Conservation (phyloP, 2,797 vertebrate species). For the Urophycis tenuis region DNA sequence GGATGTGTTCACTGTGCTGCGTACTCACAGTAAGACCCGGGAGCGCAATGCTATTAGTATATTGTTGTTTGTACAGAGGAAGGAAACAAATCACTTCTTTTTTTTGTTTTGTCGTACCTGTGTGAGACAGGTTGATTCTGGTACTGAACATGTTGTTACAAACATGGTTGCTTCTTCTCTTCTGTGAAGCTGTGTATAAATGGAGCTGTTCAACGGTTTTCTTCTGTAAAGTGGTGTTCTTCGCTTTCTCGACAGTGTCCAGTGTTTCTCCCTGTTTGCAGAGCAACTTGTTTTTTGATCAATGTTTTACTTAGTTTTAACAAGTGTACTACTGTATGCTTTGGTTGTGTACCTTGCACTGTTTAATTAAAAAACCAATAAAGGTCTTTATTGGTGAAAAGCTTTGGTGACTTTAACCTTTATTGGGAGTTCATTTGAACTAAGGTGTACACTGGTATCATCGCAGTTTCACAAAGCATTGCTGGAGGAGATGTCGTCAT, state of each 20-base stretch:
- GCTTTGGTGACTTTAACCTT: background rate
- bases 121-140: constrained; percentile 46
- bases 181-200: constrained; percentile 71
- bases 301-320: constrained; percentile 57
- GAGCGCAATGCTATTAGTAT: constrained; percentile 6
- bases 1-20: background rate
- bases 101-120: constrained; percentile 43
- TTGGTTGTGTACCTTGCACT: constrained; percentile 62
- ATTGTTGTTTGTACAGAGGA: background rate
- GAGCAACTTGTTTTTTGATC: constrained; percentile 37
- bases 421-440: background rate
- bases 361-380: constrained; percentile 61
- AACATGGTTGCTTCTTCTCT: constrained; percentile 73
- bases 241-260: constrained; percentile 55
- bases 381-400: background rate
- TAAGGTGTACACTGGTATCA: too few species aligned
- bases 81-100: background rate
- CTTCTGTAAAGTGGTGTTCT: constrained; percentile 62
- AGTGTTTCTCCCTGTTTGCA: constrained; percentile 51
- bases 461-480: background rate
- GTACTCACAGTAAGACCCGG: background rate
- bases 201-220: constrained; percentile 53
- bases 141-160: constrained; percentile 72
- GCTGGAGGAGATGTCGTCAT: background rate
- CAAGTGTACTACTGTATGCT: constrained; percentile 57